phyloP scores from a whole-genome alignment of 2,797 vertebrate species.

The Borostomias antarcticus region DNA sequence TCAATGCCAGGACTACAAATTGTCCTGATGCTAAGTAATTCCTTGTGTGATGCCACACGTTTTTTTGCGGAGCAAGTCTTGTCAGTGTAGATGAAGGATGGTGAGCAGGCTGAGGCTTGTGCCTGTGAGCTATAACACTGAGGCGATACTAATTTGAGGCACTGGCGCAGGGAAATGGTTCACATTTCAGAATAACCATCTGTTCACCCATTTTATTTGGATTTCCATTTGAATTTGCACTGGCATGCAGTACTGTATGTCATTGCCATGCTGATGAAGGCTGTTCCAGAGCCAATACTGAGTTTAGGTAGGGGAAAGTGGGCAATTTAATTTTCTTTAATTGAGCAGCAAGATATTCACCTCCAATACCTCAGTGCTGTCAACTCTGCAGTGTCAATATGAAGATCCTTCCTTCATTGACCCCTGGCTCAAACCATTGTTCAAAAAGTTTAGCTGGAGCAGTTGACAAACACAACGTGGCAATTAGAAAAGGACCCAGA shows the following conservation, averaged over 20 bases:
- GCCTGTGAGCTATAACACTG: conserved; percentile 50
- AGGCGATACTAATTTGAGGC: conserved; percentile 59
- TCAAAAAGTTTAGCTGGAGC: background rate
- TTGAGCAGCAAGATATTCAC: background rate
- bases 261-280: background rate
- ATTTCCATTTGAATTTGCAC: conserved; percentile 3
- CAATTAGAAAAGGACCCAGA: no score
- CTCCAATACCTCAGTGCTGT: conserved; percentile 17
- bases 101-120: conserved; percentile 47
- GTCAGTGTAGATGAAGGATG: conserved; percentile 35
- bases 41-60: conserved; percentile 34
- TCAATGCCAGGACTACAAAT: no score
- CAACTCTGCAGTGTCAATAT: conserved; percentile 14
- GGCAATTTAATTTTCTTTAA: background rate
- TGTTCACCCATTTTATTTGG: conserved; percentile 39
- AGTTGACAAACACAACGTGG: conserved; percentile 52
- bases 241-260: no score
- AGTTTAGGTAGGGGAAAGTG: background rate
- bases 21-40: background rate
- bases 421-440: conserved; percentile 30
- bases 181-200: conserved; percentile 56
- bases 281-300: background rate
- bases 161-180: conserved; percentile 46
- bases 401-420: conserved; percentile 11
- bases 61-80: conserved; percentile 34